These are phyloP conservation scores for Drosophila mercatorum DNA, from an alignment of 2,888 invertebrate genomes.

Conservation along the genomic window DNA sequence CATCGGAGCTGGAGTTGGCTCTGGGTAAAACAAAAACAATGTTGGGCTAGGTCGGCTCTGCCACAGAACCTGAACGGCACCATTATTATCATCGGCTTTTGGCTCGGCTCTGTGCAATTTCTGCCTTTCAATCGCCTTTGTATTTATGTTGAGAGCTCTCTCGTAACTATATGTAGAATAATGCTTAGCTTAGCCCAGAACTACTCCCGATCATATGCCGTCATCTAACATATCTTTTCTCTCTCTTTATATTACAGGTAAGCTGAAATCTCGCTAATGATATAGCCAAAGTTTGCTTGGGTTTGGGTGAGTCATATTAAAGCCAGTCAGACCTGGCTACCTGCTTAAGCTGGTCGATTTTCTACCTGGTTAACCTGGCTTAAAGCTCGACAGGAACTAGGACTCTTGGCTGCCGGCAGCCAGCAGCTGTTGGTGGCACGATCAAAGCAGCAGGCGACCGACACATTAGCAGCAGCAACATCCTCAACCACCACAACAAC, in stretches of 20 bases:
- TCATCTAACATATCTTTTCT: slow-evolving; percentile 26
- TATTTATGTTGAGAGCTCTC: not conserved
- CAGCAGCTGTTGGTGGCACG: slow-evolving; percentile 40
- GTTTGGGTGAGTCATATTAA: slow-evolving; percentile 20
- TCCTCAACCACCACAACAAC: slow-evolving; percentile 5
- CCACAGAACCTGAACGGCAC: slow-evolving; percentile 48
- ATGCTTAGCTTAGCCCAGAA: not conserved
- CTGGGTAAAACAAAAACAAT: slow-evolving; percentile 64
- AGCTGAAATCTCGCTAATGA: slow-evolving; percentile 25
- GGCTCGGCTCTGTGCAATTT: slow-evolving; percentile 41
- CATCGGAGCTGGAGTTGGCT: slow-evolving; percentile 26
- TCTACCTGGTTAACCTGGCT: slow-evolving; percentile 1
- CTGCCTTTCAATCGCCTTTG: slow-evolving; percentile 25
- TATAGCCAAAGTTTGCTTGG: not conserved
- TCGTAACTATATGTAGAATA: not conserved
- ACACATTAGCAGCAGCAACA: slow-evolving; percentile 13
- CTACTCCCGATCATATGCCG: not conserved
- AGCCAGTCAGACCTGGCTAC: not conserved
- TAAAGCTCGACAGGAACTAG: slow-evolving; percentile 38
- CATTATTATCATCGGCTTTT: slow-evolving; percentile 73
- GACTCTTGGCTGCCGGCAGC: slow-evolving; percentile 11
- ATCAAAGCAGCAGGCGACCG: slow-evolving; percentile 48
- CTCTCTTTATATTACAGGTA: slow-evolving; percentile 53
- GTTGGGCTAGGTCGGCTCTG: slow-evolving; percentile 66
- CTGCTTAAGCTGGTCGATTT: not conserved